Conservation (phyloP, 2,888 invertebrate species). For the Idaea straminata region DNA sequence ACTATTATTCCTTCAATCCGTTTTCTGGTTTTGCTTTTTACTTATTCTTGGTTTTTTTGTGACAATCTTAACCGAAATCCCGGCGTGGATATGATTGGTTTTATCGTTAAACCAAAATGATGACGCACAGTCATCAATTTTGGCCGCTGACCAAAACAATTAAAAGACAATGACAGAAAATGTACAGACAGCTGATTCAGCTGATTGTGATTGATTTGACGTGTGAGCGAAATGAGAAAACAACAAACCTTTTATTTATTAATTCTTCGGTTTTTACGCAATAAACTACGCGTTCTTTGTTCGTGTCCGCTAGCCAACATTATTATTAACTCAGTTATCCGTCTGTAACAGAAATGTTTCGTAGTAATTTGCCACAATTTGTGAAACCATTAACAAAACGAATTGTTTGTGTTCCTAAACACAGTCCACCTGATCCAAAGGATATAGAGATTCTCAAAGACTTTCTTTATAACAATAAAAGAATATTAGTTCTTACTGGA, state of each 20-base stretch:
- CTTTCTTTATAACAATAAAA: constrained; percentile 79
- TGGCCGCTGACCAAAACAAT: no score
- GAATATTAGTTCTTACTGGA: constrained; percentile 89
- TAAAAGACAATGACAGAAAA: no score
- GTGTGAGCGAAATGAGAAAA: background rate
- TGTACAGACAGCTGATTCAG: no score
- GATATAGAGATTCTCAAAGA: constrained; percentile 81
- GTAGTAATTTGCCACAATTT: constrained; percentile 20
- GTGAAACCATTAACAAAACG: constrained; percentile 37
- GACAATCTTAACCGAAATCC: no score
- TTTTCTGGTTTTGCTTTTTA: no score
- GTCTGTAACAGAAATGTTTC: constrained; percentile 35
- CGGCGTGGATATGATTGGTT: no score
- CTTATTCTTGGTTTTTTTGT: no score
- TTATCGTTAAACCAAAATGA: no score
- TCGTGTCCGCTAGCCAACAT: background rate
- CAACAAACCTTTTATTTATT: background rate
- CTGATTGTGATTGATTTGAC: no score
- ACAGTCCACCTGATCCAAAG: constrained; percentile 80
- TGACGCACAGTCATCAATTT: no score
- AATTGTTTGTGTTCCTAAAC: constrained; percentile 84
- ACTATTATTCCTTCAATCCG: no score
- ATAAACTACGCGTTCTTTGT: background rate
- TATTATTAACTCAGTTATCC: background rate
- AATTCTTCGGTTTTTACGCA: background rate